Percentiles rank a stretch among this genome's conserved stretches.
phyloP scores from a whole-genome alignment of 2,888 invertebrate genomes.

The Heliothis peltigera region DNA sequence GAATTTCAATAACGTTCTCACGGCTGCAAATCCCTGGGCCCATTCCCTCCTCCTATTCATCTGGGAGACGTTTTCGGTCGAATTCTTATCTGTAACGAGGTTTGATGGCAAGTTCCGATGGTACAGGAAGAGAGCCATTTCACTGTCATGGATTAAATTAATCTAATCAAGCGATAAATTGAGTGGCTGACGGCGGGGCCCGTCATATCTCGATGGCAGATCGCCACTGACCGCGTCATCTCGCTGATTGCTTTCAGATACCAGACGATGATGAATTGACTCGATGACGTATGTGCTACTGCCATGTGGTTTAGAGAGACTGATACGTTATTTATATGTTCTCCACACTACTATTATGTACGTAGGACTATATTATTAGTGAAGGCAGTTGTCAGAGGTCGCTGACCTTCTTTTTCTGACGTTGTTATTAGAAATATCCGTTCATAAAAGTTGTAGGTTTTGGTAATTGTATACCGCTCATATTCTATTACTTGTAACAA shows the following conservation, averaged over 20 bases:
- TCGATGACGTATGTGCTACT: background rate
- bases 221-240: constrained; percentile 33
- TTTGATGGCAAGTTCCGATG: constrained; percentile 77
- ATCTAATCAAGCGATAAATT: constrained; percentile 86
- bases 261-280: constrained; percentile 8
- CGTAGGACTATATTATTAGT: constrained; percentile 35
- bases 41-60: constrained; percentile 60
- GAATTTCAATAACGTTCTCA: constrained; percentile 60
- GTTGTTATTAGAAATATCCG: background rate
- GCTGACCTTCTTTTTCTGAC: background rate
- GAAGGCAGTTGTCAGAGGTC: constrained; percentile 15
- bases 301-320: constrained; percentile 20
- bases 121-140: constrained; percentile 83
- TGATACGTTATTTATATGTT: constrained; percentile 39
- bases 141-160: constrained; percentile 85
- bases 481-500: background rate
- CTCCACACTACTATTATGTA: constrained; percentile 22
- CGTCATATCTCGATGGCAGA: constrained; percentile 56
- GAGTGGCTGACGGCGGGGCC: constrained; percentile 64
- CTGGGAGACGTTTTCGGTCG: constrained; percentile 71
- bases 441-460: background rate
- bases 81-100: constrained; percentile 81
- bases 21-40: constrained; percentile 58
- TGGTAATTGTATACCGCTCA: background rate
- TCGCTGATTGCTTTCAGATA: constrained; percentile 41